Percentiles rank a stretch among this genome's conserved stretches.
Conservation (phyloP, 2,797 vertebrate genomes). For the Calcarius lapponicus region DNA sequence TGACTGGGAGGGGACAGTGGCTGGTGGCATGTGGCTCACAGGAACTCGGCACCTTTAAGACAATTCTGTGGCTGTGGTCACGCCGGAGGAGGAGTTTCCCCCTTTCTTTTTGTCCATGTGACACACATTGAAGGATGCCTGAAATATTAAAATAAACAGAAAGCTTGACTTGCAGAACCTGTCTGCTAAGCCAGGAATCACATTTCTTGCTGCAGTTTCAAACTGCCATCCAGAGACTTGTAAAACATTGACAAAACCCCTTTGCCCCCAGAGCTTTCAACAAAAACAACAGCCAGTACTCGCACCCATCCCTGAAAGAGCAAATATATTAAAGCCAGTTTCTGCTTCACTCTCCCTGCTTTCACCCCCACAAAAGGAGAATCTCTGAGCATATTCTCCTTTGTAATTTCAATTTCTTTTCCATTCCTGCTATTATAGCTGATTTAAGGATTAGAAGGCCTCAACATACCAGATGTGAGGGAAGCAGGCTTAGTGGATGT, state of each 20-base stretch:
- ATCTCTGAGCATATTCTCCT: background rate
- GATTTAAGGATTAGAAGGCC: conserved; percentile 50
- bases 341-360: background rate
- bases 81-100: conserved; percentile 27
- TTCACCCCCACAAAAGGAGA: background rate
- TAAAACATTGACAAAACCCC: conserved; percentile 48
- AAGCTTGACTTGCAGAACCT: conserved; percentile 71
- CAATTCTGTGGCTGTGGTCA: background rate
- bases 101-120: conserved; percentile 41
- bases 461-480: background rate
- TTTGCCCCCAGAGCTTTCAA: conserved; percentile 51
- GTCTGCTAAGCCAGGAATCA: conserved; percentile 70
- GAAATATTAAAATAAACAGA: conserved; percentile 72
- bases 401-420: conserved; percentile 22
- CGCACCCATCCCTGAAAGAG: conserved; percentile 53
- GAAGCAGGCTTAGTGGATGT: conserved; percentile 23
- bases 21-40: background rate
- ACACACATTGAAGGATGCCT: conserved; percentile 60
- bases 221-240: conserved; percentile 39
- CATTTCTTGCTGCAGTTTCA: conserved; percentile 64
- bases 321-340: conserved; percentile 32
- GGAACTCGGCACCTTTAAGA: conserved; percentile 46
- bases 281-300: conserved; percentile 48
- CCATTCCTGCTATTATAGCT: background rate
- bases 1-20: background rate